Percentiles rank a stretch among this genome's conserved stretches.
Evolutionary conservation across 2,797 vertebrate genomes (phyloP).

Genomic region (Danio albolineatus): DNA sequence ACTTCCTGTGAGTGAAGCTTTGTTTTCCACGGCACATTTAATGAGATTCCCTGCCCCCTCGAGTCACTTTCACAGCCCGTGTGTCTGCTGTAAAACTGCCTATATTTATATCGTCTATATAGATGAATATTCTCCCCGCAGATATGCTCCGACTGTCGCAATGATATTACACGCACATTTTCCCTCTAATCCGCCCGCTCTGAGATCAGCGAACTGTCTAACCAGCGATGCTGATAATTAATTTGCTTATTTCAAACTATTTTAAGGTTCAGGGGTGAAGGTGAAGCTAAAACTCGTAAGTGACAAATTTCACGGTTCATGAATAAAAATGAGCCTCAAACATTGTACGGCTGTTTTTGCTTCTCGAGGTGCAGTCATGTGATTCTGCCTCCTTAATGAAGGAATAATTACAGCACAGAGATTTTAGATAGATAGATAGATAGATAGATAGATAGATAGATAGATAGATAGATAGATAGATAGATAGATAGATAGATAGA

Average conservation of each 20-base stretch:
- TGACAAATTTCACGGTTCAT: conserved; percentile 20
- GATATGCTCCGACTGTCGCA: conserved; percentile 7
- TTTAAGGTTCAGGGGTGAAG: conserved; percentile 43
- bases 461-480: no score
- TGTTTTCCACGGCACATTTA: conserved; percentile 25
- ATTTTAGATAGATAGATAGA: no score
- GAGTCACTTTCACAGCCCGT: conserved; percentile 19
- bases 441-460: no score
- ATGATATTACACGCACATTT: conserved; percentile 27
- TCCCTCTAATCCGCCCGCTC: conserved; percentile 27
- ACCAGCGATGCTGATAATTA: conserved; percentile 54
- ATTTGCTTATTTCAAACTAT: conserved; percentile 44
- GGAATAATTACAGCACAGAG: neutral
- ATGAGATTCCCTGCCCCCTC: conserved; percentile 20
- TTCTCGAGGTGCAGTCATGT: neutral
- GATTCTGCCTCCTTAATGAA: neutral
- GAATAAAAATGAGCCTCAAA: conserved; percentile 28
- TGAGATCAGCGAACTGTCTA: conserved; percentile 43
- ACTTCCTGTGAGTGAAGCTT: conserved; percentile 34
- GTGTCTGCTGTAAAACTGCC: neutral
- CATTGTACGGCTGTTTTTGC: conserved; percentile 27
- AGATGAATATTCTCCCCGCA: conserved; percentile 22
- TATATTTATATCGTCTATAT: conserved; percentile 10
- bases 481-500: no score
- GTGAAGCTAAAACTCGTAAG: conserved; percentile 42